Evolutionary conservation across 2,888 invertebrate species (phyloP), one percentile per base, ranked within the genome.

Genomic region (Callimorpha dominula): DNA sequence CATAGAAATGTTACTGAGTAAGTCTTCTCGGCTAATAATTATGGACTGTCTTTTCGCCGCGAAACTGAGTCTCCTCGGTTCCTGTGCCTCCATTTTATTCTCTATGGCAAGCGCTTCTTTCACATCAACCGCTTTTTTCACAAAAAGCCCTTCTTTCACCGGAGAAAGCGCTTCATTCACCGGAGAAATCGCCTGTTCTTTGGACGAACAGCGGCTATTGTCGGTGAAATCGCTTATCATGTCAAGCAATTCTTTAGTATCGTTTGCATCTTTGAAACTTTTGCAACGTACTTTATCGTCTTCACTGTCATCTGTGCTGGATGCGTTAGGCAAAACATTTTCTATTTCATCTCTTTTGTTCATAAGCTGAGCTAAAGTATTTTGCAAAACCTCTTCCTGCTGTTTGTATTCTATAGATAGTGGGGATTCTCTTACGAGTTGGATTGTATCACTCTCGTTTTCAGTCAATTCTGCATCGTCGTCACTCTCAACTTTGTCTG

Each of bases 171-270:
- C 60, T 31, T 60, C 60, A 6, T 43, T 43, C 5, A 12, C 4
- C 20, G 62, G 15, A 12, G 52, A 17, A 62, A 20, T 7, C 11
- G 57, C 8, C 4, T 49, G n/a, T 14, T 72, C 72, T 2, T 76
- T 70, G 11, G 79, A 79, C 4, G 82, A 75, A 11, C 83, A 82
- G 5, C 69, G 71, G 7, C 76, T 81, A 20, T 78, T 84, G 42
- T 93, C 93, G 8, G 93, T 94, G 3, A 92, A 88, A 73, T 91
- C 87, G 0, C 91, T 89, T 0, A 95, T 78, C 87, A 94, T 90
- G 60, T 92, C 90, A 14, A 95, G 79, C 5, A 95, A 82, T 52
- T 93, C 91, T 14, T 88, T 89, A 0, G 94, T 95, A 68, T 91
- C 88, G 46, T 94, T 88, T 0, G 90, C 92, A 46, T 87, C 85